A percentile compares a stretch with the other conserved stretches of the same genome.
These are phyloP conservation scores for Drosophila affinis DNA, from an alignment of 2,888 invertebrate species.

Conservation along the genomic window DNA sequence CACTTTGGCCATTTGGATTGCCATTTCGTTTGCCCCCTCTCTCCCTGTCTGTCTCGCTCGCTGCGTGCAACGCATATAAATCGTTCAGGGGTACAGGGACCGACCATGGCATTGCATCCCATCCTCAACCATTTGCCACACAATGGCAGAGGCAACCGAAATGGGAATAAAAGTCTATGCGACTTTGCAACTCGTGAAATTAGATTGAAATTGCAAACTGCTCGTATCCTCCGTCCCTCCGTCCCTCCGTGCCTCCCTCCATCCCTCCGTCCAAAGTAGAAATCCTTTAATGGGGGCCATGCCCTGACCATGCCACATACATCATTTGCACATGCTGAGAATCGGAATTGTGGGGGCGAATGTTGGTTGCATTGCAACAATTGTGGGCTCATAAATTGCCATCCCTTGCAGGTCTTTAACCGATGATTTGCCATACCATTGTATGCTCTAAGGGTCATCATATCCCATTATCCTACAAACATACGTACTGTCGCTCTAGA, in stretches of 20 bases:
- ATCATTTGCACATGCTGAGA: slow-evolving; percentile 38
- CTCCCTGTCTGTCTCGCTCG: not conserved
- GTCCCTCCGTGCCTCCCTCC: not conserved
- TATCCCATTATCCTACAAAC: no score
- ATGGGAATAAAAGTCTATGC: slow-evolving; percentile 40
- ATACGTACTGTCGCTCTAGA: no score
- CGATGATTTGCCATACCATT: no score
- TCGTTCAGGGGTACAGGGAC: slow-evolving; percentile 33
- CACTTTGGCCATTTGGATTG: slow-evolving; percentile 58
- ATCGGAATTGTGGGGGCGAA: not conserved
- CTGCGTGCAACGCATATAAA: slow-evolving; percentile 57
- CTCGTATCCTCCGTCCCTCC: not conserved
- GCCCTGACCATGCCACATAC: not conserved
- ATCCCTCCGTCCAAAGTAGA: not conserved
- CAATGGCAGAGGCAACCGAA: slow-evolving; percentile 18
- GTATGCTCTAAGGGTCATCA: no score
- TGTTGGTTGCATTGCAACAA: no score
- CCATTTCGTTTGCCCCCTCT: slow-evolving; percentile 43
- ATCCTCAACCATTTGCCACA: not conserved
- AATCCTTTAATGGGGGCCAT: not conserved
- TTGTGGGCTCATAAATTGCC: not conserved
- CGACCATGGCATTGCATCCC: not conserved
- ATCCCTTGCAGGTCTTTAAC: not conserved
- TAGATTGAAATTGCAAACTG: slow-evolving; percentile 48
- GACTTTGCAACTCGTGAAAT: slow-evolving; percentile 55